phyloP scores from a whole-genome alignment of 2,888 invertebrate species.

The Lycophotia porphyrea region DNA sequence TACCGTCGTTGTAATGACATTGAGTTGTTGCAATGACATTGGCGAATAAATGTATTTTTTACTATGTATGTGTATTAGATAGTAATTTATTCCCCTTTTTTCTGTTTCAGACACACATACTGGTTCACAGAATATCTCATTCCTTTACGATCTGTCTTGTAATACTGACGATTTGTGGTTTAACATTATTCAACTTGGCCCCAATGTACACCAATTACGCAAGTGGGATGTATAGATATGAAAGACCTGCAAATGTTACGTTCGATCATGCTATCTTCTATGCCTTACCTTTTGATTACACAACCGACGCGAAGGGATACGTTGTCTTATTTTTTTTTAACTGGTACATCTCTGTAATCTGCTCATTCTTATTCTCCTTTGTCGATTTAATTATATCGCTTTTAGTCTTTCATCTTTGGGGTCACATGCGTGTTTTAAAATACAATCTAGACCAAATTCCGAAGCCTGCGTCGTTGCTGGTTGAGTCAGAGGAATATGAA shows the following conservation, averaged over 20 bases:
- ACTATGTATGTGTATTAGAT: background rate
- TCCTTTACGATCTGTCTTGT: conserved; percentile 31
- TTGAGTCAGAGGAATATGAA: background rate
- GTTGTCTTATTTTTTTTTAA: background rate
- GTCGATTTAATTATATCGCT: conserved; percentile 29
- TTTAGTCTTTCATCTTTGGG: conserved; percentile 50
- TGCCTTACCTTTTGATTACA: conserved; percentile 37
- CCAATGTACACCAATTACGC: conserved; percentile 37
- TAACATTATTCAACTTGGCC: conserved; percentile 32
- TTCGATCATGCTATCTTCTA: conserved; percentile 42
- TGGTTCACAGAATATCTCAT: conserved; percentile 43
- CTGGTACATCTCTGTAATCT: conserved; percentile 1
- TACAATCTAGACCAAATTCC: conserved; percentile 41
- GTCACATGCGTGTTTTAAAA: conserved; percentile 39
- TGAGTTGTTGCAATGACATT: background rate
- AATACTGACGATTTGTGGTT: background rate
- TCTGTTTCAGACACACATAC: conserved; percentile 45
- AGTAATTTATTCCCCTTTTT: background rate
- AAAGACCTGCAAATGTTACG: conserved; percentile 30
- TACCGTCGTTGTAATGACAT: too few species aligned
- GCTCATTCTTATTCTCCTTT: conserved; percentile 26
- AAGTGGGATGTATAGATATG: conserved; percentile 16
- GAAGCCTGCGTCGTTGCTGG: conserved; percentile 27
- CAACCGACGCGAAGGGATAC: conserved; percentile 26
- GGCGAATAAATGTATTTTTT: background rate